phyloP scores from a whole-genome alignment of 1,140 invertebrate genomes.

The Cataglyphis hispanica region DNA sequence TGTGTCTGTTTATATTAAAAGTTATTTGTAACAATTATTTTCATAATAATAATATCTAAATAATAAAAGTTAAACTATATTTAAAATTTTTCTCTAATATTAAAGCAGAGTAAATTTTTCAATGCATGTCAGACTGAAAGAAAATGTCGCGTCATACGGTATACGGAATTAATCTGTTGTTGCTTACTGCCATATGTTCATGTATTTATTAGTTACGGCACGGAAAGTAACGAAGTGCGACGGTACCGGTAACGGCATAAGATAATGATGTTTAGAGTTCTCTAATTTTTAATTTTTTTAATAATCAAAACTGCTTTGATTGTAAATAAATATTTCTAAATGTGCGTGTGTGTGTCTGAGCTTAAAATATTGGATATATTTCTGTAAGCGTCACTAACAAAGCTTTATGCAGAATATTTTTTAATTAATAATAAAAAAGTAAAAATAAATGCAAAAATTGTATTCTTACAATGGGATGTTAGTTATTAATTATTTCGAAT shows the following conservation, averaged over 20 bases:
- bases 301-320: not conserved
- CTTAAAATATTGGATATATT: too few species aligned
- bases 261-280: not conserved
- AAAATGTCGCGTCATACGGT: not conserved
- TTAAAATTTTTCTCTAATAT: not conserved
- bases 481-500: too few species aligned
- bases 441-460: not conserved
- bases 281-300: not conserved
- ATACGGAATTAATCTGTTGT: not conserved
- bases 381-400: too few species aligned
- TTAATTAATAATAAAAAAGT: not conserved
- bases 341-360: too few species aligned
- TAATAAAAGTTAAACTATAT: not conserved
- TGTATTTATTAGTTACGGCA: conserved; percentile 17
- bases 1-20: not conserved
- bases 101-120: not conserved
- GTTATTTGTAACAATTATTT: not conserved
- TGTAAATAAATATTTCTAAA: too few species aligned
- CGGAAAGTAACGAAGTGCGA: conserved; percentile 7
- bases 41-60: not conserved
- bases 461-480: not conserved
- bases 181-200: not conserved
- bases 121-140: not conserved
- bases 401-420: too few species aligned
- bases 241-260: not conserved